These are phyloP conservation scores for Oedothorax gibbosus DNA, from an alignment of 1,140 invertebrate genomes.

Conservation along the genomic window DNA sequence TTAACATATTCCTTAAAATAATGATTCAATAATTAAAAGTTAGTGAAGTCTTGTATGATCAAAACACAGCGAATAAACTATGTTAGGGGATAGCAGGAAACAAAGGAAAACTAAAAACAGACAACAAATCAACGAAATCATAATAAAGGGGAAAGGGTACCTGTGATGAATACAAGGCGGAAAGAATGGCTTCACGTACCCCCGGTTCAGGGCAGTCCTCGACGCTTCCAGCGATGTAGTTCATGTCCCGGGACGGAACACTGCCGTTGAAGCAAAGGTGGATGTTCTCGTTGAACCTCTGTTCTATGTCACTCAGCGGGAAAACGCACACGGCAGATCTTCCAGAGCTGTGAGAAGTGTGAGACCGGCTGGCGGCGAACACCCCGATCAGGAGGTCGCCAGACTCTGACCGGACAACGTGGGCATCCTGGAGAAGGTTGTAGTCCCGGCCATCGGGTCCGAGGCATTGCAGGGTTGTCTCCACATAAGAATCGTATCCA, in stretches of 20 bases:
- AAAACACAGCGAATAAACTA: too few species aligned
- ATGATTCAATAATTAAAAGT: too few species aligned
- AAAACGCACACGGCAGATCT: conserved; percentile 80
- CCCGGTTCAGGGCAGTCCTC: conserved; percentile 88
- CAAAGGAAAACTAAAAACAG: conserved; percentile 21
- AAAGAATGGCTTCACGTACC: conserved; percentile 69
- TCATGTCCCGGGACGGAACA: conserved; percentile 89
- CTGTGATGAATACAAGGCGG: conserved; percentile 47
- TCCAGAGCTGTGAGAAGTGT: conserved; percentile 78
- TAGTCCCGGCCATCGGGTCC: conserved; percentile 76
- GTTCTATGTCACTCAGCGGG: conserved; percentile 85
- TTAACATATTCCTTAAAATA: too few species aligned
- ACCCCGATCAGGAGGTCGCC: conserved; percentile 79
- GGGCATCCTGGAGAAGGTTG: conserved; percentile 92
- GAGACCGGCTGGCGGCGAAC: conserved; percentile 86
- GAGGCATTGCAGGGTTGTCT: conserved; percentile 81
- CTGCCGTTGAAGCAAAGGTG: conserved; percentile 97
- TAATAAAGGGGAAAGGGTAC: conserved; percentile 26
- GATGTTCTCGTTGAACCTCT: conserved; percentile 94
- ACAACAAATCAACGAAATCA: conserved; percentile 30
- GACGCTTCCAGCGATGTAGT: conserved; percentile 88
- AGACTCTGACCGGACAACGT: conserved; percentile 78
- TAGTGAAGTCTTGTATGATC: too few species aligned
- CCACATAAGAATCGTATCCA: conserved; percentile 92
- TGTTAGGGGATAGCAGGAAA: too few species aligned